These are phyloP conservation scores for Drosophila lacertosa DNA, from an alignment of 1,140 invertebrate species.

Conservation along the genomic window DNA sequence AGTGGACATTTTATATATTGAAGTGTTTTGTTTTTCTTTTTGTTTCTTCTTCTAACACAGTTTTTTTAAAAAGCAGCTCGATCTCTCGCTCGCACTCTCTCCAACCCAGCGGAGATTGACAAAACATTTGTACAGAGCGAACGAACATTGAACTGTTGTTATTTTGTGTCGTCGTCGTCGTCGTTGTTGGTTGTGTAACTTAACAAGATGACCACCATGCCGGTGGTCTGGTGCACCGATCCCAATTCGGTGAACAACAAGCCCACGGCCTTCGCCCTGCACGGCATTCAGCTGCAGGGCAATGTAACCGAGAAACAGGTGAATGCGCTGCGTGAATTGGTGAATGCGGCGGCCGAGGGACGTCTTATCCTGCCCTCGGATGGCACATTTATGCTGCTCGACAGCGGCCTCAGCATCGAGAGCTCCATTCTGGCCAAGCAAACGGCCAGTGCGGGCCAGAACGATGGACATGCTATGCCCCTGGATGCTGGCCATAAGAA, in stretches of 20 bases:
- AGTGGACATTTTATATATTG: constrained; percentile 8
- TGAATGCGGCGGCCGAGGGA: constrained; percentile 83
- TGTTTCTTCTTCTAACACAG: constrained; percentile 29
- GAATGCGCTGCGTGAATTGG: constrained; percentile 76
- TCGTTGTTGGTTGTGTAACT: constrained; percentile 3
- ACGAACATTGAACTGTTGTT: constrained; percentile 27
- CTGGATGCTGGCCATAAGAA: constrained; percentile 26
- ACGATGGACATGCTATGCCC: too few species aligned
- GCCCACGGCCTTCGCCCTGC: constrained; percentile 83
- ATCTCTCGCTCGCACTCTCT: constrained; percentile 26
- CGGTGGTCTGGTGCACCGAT: constrained; percentile 84
- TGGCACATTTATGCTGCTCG: constrained; percentile 79
- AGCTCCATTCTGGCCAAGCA: constrained; percentile 70
- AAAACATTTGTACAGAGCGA: constrained; percentile 13
- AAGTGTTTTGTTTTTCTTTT: constrained; percentile 13
- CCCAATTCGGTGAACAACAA: constrained; percentile 84
- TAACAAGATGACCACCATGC: constrained; percentile 74
- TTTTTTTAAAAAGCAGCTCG: constrained; percentile 23
- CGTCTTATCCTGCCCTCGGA: constrained; percentile 81
- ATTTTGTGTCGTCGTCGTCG: background rate
- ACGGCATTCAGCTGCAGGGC: constrained; percentile 83
- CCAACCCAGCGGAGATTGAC: constrained; percentile 9
- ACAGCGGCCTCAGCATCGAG: constrained; percentile 81
- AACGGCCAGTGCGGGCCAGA: background rate
- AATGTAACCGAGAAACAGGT: constrained; percentile 83